Conservation (phyloP, 2,113 vertebrate species). For the Eira barbara region DNA sequence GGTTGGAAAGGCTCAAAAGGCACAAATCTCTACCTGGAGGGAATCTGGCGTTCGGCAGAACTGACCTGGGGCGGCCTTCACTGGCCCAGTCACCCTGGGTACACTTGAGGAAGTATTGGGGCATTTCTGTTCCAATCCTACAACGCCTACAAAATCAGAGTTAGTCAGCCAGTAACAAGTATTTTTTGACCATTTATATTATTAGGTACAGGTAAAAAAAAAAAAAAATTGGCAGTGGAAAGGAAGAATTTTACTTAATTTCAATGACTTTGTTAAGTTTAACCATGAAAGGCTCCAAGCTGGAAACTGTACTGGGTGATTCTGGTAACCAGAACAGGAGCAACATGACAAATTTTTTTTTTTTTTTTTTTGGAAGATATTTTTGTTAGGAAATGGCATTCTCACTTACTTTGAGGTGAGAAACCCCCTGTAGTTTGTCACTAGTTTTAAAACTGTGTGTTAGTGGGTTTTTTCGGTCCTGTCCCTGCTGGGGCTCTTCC, state of each 20-base stretch:
- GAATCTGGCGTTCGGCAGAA: not conserved
- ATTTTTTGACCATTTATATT: not conserved
- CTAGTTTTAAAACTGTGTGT: not conserved
- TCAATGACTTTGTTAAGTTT: not conserved
- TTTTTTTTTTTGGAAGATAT: not conserved
- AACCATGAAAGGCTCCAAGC: not conserved
- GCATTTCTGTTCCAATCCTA: not conserved
- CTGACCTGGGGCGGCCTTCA: too few species aligned
- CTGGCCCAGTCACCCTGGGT: not conserved
- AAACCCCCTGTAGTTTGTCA: not conserved
- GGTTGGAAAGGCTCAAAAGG: slow-evolving; percentile 66
- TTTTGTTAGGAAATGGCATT: not conserved
- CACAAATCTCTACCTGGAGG: not conserved
- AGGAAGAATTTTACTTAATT: not conserved
- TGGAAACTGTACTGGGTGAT: not conserved
- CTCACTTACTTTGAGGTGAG: not conserved
- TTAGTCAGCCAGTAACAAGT: not conserved
- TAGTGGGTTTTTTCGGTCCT: not conserved
- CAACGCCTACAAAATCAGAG: not conserved
- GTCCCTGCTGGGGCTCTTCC: too few species aligned
- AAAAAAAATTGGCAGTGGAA: not conserved
- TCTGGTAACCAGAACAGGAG: not conserved
- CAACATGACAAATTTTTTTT: not conserved
- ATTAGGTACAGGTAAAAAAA: not conserved
- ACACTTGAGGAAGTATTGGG: not conserved